Conservation (phyloP, 2,797 vertebrate species). For the Meda fulgida region DNA sequence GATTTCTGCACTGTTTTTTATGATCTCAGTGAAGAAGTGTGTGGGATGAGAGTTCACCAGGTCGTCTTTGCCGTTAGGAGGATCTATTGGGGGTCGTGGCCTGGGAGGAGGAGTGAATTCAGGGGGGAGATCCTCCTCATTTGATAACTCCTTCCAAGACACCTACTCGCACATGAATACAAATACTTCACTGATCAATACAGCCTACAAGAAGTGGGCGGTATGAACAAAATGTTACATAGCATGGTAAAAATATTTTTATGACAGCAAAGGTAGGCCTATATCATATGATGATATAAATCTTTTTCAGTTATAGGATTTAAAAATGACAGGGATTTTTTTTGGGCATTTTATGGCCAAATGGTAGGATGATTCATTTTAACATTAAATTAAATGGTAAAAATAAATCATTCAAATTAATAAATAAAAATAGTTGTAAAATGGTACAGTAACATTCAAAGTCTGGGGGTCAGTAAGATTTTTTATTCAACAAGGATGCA, state of each 20-base stretch:
- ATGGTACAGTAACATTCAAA: neutral
- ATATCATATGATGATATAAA: neutral
- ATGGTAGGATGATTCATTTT: neutral
- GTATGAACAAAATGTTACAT: neutral
- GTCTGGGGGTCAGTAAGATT: neutral
- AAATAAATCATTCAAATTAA: neutral
- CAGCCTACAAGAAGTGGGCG: neutral
- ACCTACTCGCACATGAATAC: constrained; percentile 75
- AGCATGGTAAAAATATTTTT: neutral
- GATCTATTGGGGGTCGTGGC: constrained; percentile 83
- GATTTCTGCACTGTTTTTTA: constrained; percentile 64
- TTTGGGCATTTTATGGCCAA: neutral
- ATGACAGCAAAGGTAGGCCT: neutral
- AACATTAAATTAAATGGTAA: neutral
- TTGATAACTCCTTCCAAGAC: constrained; percentile 94
- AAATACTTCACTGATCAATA: neutral
- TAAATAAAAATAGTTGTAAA: neutral
- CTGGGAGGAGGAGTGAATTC: constrained; percentile 88
- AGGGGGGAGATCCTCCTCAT: constrained; percentile 91
- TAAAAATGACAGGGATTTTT: neutral
- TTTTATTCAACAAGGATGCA: neutral
- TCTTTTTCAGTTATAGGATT: neutral
- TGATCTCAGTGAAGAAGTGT: constrained; percentile 72
- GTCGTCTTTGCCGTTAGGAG: constrained; percentile 78
- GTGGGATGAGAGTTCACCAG: constrained; percentile 63